These are phyloP conservation scores for Cyanoderma ruficeps DNA, from an alignment of 2,113 vertebrate genomes.

Conservation along the genomic window DNA sequence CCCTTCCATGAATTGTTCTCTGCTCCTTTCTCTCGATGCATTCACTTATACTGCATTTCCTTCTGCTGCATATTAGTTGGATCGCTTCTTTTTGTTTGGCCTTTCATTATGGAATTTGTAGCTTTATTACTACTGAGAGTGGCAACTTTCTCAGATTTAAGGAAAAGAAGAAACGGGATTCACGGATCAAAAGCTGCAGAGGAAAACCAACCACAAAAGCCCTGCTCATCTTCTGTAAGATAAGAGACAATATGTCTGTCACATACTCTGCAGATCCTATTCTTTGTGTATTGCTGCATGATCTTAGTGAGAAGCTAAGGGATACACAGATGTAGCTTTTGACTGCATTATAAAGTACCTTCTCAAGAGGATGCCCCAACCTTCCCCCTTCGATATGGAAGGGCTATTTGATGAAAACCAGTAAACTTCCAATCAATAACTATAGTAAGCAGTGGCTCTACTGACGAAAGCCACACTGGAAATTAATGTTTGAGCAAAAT, in stretches of 20 bases:
- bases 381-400: background rate
- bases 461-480: background rate
- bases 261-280: background rate
- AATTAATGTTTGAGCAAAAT: background rate
- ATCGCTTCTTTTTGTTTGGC: background rate
- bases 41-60: background rate
- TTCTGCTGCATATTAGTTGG: background rate
- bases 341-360: background rate
- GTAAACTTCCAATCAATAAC: background rate
- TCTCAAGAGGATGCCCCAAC: background rate
- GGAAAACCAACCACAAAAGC: background rate
- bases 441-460: background rate
- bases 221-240: background rate
- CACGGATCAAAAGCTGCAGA: background rate
- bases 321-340: background rate
- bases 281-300: background rate
- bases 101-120: background rate
- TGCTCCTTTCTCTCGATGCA: background rate
- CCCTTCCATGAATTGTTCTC: background rate
- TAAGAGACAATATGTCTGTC: background rate
- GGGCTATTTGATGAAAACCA: background rate
- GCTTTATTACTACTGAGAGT: background rate
- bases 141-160: background rate
- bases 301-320: background rate
- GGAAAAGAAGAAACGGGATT: background rate